phyloP scores from a whole-genome alignment of 2,797 vertebrate species.

The Eospalax fontanierii region DNA sequence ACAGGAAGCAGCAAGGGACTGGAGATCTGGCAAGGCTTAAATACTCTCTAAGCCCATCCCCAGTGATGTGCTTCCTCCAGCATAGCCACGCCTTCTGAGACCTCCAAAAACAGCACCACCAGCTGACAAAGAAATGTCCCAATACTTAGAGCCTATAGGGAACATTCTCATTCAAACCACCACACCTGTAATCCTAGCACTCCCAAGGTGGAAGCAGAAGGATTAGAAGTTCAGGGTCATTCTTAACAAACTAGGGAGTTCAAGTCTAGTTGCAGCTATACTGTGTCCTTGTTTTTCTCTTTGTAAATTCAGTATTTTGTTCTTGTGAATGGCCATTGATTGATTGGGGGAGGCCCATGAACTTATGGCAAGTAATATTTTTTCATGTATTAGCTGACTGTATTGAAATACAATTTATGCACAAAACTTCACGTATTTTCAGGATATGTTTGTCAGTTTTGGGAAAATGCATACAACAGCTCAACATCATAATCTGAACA shows the following conservation, averaged over 20 bases:
- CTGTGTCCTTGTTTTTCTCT: not conserved
- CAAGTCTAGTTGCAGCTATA: not conserved
- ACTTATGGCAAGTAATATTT: not conserved
- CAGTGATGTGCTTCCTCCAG: no score
- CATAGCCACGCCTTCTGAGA: no score
- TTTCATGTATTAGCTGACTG: not conserved
- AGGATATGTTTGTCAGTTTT: not conserved
- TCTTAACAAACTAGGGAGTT: not conserved
- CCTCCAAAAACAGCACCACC: no score
- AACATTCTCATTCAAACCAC: no score
- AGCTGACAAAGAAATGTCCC: no score
- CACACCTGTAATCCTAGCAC: not conserved
- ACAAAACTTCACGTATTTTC: not conserved
- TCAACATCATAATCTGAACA: not conserved
- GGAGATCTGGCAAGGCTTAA: no score
- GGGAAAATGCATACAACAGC: not conserved
- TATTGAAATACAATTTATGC: not conserved
- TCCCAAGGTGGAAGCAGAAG: not conserved
- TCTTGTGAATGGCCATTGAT: not conserved
- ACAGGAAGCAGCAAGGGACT: no score
- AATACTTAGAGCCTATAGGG: no score
- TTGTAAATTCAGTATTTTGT: not conserved
- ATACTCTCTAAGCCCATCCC: no score
- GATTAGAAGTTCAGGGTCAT: not conserved
- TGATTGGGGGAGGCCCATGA: constrained; percentile 8